Evolutionary conservation across 2,888 invertebrate species (phyloP), one percentile per base, ranked within the genome.

Genomic region (Sinotaia quadrata): DNA sequence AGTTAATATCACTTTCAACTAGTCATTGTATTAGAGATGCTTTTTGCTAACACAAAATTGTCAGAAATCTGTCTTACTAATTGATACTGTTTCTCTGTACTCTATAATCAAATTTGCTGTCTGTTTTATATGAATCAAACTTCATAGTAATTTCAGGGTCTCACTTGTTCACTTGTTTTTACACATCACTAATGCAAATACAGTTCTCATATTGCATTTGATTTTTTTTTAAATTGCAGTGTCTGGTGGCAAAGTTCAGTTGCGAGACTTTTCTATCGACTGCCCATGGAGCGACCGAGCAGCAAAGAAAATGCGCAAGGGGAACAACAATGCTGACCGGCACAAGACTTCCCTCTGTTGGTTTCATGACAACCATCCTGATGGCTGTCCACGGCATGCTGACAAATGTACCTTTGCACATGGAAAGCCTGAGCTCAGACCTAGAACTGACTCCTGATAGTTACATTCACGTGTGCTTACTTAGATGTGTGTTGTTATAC

Each of bases 301-400:
- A 21, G 78, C 75, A 58, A 74, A 71, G 51, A 80, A 70, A 29
- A 59, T 62, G 57, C 67, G 68, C 47, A 67, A 76, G 31, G 62
- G 70, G 24, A 24, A 58, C 34, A 49, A 47, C 33, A 70, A 63
- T 24, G 52, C 54, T n/a, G 52, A 27, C 12, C 41, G 51, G 29
- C 63, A 60, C 49, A 84, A 87, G 73, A 86, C 85, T 2, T 79
- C 82, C 31, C 77, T 82, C 12, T 97, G 97, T 87, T 97, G 95
- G 93, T 97, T 96, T 88, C 90, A 91, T 76, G 87, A 85, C 15
- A 91, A 96, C 87, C 97, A 97, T 90, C 96, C 96, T 0, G 91
- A 95, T 85, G 94, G 95, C 0, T 97, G 97, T 88, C 94, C 95
- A 0, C 86, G 93, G 60, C 78, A 85, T 44, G 90, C 91, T 58